These are phyloP conservation scores for Morbakka virulenta DNA, from an alignment of 30 jellyfish, hydroid and myxozoan genomes.

Conservation along the genomic window DNA sequence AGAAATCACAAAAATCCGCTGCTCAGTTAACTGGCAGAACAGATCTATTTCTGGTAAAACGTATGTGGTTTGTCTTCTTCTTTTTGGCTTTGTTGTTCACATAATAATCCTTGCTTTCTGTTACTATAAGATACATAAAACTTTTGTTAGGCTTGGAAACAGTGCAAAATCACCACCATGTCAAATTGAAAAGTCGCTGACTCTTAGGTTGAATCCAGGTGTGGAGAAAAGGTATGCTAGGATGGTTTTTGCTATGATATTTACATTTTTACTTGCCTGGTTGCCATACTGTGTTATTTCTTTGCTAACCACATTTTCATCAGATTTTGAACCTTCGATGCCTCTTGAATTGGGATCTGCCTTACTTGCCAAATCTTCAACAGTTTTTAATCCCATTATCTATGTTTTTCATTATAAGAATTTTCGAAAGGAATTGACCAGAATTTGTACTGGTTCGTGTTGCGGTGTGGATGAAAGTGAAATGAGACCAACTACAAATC, in stretches of 20 bases:
- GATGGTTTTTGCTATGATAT: background rate
- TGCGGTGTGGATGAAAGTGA: background rate
- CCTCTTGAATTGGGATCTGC: background rate
- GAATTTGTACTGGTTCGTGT: background rate
- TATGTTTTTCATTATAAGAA: background rate
- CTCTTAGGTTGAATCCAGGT: background rate
- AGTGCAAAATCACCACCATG: background rate
- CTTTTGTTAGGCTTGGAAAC: background rate
- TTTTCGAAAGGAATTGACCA: background rate
- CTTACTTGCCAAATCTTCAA: background rate
- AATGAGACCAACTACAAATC: background rate
- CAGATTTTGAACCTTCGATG: background rate
- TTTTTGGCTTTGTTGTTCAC: background rate
- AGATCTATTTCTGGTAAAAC: background rate
- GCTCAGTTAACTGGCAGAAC: background rate
- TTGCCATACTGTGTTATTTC: background rate
- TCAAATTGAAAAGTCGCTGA: background rate
- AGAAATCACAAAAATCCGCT: background rate
- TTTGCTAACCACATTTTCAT: background rate
- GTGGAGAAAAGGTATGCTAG: background rate
- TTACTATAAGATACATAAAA: background rate
- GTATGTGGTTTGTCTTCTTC: background rate
- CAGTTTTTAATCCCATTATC: background rate
- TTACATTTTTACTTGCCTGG: background rate
- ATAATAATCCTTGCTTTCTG: background rate